These are phyloP conservation scores for Heliothis subflexa DNA, from an alignment of 1,140 invertebrate species.

Conservation along the genomic window DNA sequence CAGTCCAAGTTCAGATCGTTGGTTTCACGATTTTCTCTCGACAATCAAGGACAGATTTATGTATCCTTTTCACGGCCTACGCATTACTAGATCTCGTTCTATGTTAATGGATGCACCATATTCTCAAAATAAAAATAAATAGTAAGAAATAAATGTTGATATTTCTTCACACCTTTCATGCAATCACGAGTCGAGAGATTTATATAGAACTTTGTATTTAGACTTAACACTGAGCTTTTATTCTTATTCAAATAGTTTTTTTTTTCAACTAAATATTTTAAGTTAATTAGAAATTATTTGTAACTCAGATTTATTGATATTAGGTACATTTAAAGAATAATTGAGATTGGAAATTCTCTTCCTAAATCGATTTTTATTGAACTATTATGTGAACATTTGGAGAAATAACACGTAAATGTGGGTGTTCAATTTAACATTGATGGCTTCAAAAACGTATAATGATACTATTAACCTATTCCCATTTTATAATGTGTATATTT, in stretches of 20 bases:
- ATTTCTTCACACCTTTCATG: background rate
- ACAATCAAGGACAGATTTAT: slow-evolving; percentile 76
- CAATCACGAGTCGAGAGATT: no score
- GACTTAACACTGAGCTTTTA: no score
- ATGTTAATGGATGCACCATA: slow-evolving; percentile 42
- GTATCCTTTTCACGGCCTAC: slow-evolving; percentile 66
- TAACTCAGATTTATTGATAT: no score
- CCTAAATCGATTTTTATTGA: slow-evolving; percentile 1
- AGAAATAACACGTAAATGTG: slow-evolving; percentile 6
- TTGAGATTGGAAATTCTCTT: background rate
- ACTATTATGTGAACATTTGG: slow-evolving; percentile 2
- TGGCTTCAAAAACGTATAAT: slow-evolving; percentile 20
- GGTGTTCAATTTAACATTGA: slow-evolving; percentile 28
- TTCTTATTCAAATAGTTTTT: no score
- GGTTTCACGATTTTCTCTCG: slow-evolving; percentile 72
- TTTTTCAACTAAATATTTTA: no score
- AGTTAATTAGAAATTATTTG: no score
- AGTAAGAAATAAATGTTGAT: background rate
- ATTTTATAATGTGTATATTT: background rate
- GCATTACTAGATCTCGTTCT: slow-evolving; percentile 49
- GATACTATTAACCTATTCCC: slow-evolving; percentile 23
- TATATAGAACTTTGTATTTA: no score
- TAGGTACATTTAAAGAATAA: background rate
- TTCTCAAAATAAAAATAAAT: slow-evolving; percentile 37
- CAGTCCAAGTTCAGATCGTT: slow-evolving; percentile 56